Percentiles rank a stretch among this genome's conserved stretches.
Conservation (phyloP, 2,113 vertebrate species). For the Petaurus breviceps region DNA sequence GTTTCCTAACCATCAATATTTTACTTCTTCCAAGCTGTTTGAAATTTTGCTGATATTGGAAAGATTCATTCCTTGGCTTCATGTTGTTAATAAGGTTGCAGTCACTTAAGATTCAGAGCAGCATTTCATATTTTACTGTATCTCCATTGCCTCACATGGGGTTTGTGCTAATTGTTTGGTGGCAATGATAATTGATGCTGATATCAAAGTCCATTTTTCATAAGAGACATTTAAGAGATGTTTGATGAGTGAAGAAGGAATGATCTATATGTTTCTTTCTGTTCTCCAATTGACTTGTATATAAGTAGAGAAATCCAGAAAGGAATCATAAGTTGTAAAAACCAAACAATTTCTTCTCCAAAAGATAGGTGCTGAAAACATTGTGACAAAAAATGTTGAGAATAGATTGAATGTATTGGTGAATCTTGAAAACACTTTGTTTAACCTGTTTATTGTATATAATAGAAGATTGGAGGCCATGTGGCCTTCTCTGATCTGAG, state of each 20-base stretch:
- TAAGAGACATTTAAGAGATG: not conserved
- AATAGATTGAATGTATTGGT: not conserved
- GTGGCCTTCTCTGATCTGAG: not conserved
- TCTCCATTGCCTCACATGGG: not conserved
- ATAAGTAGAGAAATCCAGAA: not conserved
- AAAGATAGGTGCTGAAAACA: not conserved
- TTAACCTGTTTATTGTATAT: not conserved
- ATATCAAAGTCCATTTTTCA: not conserved
- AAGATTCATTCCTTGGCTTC: not conserved
- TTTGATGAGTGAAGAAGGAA: not conserved
- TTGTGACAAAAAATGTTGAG: not conserved
- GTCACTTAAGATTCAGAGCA: not conserved
- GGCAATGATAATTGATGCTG: not conserved
- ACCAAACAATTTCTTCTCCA: not conserved
- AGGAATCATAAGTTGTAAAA: conserved; percentile 35
- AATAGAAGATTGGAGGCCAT: no score
- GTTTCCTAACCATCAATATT: not conserved
- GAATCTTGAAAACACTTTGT: conserved; percentile 54
- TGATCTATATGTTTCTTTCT: not conserved
- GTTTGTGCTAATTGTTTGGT: not conserved
- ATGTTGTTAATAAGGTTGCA: not conserved
- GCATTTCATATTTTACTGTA: no score
- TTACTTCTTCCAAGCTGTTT: not conserved
- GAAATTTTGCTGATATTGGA: not conserved
- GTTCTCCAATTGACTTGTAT: not conserved